Evolutionary conservation across 2,888 invertebrate genomes (phyloP).

Genomic region (Tenthredo notha): DNA sequence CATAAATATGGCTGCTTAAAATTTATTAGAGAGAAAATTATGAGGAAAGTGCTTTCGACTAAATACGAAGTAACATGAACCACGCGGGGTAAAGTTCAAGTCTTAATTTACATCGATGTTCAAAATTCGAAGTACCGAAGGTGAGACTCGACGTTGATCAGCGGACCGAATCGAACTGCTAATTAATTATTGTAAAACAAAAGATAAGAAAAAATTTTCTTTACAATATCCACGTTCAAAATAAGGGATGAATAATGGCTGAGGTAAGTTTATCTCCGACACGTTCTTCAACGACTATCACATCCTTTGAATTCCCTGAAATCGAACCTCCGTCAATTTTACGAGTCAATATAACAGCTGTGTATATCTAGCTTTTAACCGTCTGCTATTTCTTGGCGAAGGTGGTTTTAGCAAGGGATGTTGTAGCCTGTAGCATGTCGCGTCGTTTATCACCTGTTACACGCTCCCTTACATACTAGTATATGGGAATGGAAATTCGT

Average conservation of each 20-base stretch:
- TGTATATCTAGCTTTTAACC: not conserved
- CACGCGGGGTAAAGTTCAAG: not conserved
- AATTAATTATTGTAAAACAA: not conserved
- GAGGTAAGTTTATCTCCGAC: not conserved
- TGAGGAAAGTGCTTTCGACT: not conserved
- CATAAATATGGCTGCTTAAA: not conserved
- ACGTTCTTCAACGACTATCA: not conserved
- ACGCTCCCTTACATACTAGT: not conserved
- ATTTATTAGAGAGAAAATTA: not conserved
- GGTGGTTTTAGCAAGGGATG: not conserved
- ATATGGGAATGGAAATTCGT: not conserved
- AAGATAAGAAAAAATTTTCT: not conserved
- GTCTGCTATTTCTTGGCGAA: not conserved
- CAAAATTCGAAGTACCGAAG: not conserved
- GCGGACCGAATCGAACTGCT: not conserved
- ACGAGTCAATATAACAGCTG: not conserved
- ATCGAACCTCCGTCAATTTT: constrained; percentile 18
- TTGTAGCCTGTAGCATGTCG: not conserved
- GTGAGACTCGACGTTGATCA: not conserved
- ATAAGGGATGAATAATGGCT: not conserved
- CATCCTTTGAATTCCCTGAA: not conserved
- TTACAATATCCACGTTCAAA: not conserved
- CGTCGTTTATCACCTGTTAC: constrained; percentile 40
- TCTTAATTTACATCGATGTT: constrained; percentile 5
- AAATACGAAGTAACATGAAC: constrained; percentile 4